phyloP scores from a whole-genome alignment of 1,140 invertebrate genomes.

The Halictus rubicundus region DNA sequence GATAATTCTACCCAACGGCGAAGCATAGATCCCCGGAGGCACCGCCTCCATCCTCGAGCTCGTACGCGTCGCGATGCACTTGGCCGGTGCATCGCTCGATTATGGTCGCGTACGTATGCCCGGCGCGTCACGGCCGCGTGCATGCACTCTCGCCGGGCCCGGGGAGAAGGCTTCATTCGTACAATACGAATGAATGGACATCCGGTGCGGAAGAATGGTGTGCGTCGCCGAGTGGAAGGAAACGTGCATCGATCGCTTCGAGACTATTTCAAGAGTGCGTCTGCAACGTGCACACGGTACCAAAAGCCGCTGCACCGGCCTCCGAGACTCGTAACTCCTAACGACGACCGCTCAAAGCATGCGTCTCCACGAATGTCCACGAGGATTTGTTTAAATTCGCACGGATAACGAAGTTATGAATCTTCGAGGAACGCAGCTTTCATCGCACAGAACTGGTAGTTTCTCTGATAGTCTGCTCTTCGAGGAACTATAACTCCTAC shows the following conservation, averaged over 20 bases:
- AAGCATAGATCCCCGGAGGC: too few relatives aligned
- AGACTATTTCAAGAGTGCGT: constrained; percentile 40
- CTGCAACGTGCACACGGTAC: neutral
- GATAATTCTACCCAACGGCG: too few relatives aligned
- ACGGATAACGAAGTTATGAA: too few relatives aligned
- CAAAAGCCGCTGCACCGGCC: neutral
- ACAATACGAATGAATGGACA: constrained; percentile 56
- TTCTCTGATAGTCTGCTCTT: too few relatives aligned
- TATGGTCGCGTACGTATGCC: constrained; percentile 23
- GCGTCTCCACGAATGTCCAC: too few relatives aligned
- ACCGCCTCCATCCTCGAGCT: too few relatives aligned
- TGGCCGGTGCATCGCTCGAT: neutral
- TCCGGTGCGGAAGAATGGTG: constrained; percentile 53
- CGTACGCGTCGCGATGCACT: neutral
- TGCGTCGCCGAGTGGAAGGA: constrained; percentile 27
- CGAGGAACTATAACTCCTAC: too few relatives aligned
- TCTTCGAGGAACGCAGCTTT: too few relatives aligned
- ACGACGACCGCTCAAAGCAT: neutral
- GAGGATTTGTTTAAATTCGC: too few relatives aligned
- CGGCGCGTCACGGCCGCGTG: constrained; percentile 11
- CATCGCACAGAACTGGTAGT: too few relatives aligned
- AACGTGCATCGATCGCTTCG: constrained; percentile 46
- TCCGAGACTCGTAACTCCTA: constrained; percentile 34
- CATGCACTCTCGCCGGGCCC: neutral
- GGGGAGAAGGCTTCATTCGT: constrained; percentile 22